A percentile compares a stretch with the other conserved stretches of the same genome.
phyloP scores from a whole-genome alignment of 1,140 invertebrate genomes.

The Harpegnathos saltator region DNA sequence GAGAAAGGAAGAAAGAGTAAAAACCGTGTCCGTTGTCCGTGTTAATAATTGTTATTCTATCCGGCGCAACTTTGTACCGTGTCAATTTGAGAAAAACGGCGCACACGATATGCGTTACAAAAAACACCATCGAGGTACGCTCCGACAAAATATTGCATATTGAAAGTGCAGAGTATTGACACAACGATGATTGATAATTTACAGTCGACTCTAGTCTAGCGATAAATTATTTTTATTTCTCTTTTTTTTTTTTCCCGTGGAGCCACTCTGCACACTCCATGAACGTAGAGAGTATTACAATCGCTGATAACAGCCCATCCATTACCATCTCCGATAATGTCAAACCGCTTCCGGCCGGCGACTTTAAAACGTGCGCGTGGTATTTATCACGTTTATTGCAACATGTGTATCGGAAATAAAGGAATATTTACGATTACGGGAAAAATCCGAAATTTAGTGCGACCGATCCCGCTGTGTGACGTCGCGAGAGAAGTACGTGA shows the following conservation, averaged over 20 bases:
- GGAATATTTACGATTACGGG: slow-evolving; percentile 28
- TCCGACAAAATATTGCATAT: not conserved
- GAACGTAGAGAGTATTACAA: not conserved
- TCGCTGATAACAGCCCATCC: slow-evolving; percentile 11
- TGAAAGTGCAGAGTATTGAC: not conserved
- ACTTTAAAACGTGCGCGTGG: slow-evolving; percentile 5
- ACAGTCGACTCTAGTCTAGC: not conserved
- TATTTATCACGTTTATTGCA: slow-evolving; percentile 31
- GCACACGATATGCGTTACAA: not conserved
- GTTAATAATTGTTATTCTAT: not conserved
- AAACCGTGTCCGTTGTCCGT: not conserved
- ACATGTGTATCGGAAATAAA: slow-evolving; percentile 15
- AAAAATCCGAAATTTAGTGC: slow-evolving; percentile 25
- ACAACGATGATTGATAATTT: slow-evolving; percentile 8
- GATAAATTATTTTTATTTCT: too few relatives aligned
- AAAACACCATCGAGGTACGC: not conserved
- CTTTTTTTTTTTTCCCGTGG: not conserved
- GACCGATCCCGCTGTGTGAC: not conserved
- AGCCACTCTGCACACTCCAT: not conserved
- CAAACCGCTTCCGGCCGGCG: not conserved
- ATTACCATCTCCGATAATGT: slow-evolving; percentile 19
- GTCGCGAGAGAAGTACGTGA: too few relatives aligned
- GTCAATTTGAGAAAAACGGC: slow-evolving; percentile 2
- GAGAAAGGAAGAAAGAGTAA: too few relatives aligned
- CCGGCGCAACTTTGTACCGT: not conserved